A percentile compares a stretch with the other conserved stretches of the same genome.
These are phyloP conservation scores for Geotrypetes seraphini DNA, from an alignment of 2,797 vertebrate genomes.

Conservation along the genomic window DNA sequence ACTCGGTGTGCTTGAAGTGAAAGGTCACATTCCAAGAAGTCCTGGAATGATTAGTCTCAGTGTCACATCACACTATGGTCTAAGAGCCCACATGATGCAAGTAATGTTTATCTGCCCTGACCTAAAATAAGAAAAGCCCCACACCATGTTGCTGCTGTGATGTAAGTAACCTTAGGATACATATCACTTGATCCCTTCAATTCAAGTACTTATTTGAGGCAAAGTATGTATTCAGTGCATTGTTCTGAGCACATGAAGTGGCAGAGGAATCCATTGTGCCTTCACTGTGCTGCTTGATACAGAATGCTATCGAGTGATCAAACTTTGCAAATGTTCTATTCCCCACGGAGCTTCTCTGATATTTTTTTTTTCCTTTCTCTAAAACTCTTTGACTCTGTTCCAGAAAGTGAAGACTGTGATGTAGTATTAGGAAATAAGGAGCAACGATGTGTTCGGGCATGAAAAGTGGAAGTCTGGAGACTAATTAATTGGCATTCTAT, in stretches of 20 bases:
- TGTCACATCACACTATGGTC: constrained; percentile 32
- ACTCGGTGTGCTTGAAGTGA: constrained; percentile 33
- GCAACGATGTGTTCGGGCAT: background rate
- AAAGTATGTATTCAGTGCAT: constrained; percentile 18
- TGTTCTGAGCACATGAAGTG: constrained; percentile 21
- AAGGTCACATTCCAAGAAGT: constrained; percentile 64
- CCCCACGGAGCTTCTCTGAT: constrained; percentile 14
- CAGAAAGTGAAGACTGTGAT: background rate
- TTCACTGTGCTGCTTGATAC: constrained; percentile 13
- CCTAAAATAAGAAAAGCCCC: constrained; percentile 39
- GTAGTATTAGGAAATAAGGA: constrained; percentile 4
- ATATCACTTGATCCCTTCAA: constrained; percentile 29
- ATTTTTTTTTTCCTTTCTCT: constrained; percentile 4
- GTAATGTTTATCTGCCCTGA: constrained; percentile 42
- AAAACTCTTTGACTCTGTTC: background rate
- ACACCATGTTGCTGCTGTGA: background rate
- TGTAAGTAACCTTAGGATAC: constrained; percentile 43
- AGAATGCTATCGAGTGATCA: constrained; percentile 27
- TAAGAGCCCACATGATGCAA: constrained; percentile 45
- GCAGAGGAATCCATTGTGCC: constrained; percentile 12
- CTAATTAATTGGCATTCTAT: background rate
- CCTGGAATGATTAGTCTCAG: constrained; percentile 40
- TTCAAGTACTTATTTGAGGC: constrained; percentile 28
- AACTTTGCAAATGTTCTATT: constrained; percentile 18
- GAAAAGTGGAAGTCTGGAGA: background rate